Evolutionary conservation across 53 echinoderm and acorn worm species (phyloP).

Genomic region (Patiria pectinifera): DNA sequence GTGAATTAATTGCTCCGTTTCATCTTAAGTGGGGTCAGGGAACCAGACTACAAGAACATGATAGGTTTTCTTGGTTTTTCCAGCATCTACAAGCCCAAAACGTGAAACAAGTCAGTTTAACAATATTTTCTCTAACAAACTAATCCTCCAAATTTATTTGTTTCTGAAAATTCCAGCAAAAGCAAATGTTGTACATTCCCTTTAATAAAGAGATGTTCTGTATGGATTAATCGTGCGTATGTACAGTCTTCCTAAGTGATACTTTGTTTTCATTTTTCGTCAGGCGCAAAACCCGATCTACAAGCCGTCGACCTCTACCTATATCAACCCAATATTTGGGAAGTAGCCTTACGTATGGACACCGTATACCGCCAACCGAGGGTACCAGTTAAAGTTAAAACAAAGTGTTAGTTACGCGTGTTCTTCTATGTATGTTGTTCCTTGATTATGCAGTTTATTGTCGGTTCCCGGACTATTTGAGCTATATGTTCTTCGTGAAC

Average conservation of each 20-base stretch:
- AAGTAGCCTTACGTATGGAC: constrained; percentile 18
- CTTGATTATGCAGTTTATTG: background rate
- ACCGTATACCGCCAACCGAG: background rate
- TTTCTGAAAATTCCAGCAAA: too few species aligned
- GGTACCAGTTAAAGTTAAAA: background rate
- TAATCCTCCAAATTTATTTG: too few species aligned
- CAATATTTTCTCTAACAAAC: too few species aligned
- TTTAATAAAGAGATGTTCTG: too few species aligned
- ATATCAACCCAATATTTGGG: constrained; percentile 86
- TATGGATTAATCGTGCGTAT: background rate
- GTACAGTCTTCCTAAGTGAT: background rate
- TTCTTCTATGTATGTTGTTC: background rate
- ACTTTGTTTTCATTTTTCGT: constrained; percentile 11
- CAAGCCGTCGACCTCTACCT: constrained; percentile 97
- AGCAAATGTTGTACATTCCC: too few species aligned
- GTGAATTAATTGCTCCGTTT: too few species aligned
- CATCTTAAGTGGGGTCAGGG: too few species aligned
- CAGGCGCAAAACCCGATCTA: constrained; percentile 95
- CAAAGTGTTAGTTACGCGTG: background rate
- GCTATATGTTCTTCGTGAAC: too few species aligned
- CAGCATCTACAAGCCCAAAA: too few species aligned
- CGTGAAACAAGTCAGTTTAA: too few species aligned
- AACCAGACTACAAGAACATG: too few species aligned
- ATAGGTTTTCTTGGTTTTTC: too few species aligned
- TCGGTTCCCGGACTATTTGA: background rate